phyloP scores from a whole-genome alignment of 2,888 invertebrate genomes.

The Polyommatus icarus region DNA sequence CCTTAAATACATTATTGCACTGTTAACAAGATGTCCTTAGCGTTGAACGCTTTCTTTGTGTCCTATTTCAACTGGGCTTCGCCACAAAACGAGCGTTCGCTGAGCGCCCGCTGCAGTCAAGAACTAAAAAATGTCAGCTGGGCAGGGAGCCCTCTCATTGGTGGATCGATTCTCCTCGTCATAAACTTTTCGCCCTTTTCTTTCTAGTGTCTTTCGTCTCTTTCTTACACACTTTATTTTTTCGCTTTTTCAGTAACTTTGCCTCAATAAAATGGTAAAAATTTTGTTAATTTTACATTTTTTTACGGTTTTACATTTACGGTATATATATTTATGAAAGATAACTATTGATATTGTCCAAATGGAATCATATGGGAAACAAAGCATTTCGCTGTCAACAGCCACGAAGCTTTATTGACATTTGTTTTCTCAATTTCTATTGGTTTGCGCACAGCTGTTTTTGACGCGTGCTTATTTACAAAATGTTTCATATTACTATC shows the following conservation, averaged over 20 bases:
- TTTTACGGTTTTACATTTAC: slow-evolving; percentile 53
- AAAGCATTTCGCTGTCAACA: slow-evolving; percentile 58
- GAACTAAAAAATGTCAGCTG: slow-evolving; percentile 76
- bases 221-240: background rate
- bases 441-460: slow-evolving; percentile 74
- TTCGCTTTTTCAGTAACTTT: background rate
- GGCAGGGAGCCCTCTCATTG: slow-evolving; percentile 66
- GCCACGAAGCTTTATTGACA: slow-evolving; percentile 54
- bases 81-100: slow-evolving; percentile 59
- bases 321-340: background rate
- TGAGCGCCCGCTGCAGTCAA: slow-evolving; percentile 57
- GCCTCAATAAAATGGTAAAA: background rate
- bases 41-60: slow-evolving; percentile 70
- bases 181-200: slow-evolving; percentile 45
- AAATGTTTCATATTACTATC: slow-evolving; percentile 28
- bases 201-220: slow-evolving; percentile 27
- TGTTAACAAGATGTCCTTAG: slow-evolving; percentile 67
- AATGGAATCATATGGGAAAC: slow-evolving; percentile 68
- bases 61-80: slow-evolving; percentile 51
- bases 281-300: slow-evolving; percentile 48
- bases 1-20: slow-evolving; percentile 80
- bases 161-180: slow-evolving; percentile 74
- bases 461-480: slow-evolving; percentile 54
- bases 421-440: slow-evolving; percentile 50
- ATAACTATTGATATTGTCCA: slow-evolving; percentile 31